Conservation (phyloP, 1,140 invertebrate genomes). For the Laupala kohalensis region DNA sequence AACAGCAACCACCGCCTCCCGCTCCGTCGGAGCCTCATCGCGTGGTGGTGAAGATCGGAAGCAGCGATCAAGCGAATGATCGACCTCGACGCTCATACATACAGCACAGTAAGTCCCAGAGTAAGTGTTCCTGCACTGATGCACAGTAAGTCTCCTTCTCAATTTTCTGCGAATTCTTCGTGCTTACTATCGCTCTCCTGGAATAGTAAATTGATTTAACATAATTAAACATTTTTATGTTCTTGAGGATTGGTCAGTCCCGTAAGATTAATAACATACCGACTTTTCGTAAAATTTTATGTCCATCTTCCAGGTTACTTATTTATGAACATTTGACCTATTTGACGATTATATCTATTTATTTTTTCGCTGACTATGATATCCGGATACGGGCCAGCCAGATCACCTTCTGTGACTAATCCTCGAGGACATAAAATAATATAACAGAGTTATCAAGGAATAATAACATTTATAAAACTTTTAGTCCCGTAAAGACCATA, state of each 20-base stretch:
- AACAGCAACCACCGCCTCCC: neutral
- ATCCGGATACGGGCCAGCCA: too few relatives aligned
- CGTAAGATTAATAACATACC: too few relatives aligned
- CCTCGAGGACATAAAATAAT: neutral
- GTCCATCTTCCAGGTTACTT: too few relatives aligned
- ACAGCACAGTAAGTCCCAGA: conserved; percentile 7
- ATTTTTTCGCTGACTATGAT: too few relatives aligned
- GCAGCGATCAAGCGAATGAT: conserved; percentile 19
- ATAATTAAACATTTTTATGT: too few relatives aligned
- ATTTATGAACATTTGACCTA: neutral
- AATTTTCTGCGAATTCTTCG: neutral
- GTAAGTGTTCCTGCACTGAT: neutral
- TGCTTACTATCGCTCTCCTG: neutral
- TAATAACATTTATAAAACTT: neutral
- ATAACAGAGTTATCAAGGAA: neutral
- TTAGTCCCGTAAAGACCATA: neutral
- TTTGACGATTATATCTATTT: neutral
- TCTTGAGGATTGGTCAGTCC: too few relatives aligned
- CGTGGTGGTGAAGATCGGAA: conserved; percentile 27
- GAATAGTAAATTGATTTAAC: too few relatives aligned
- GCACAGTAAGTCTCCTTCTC: neutral
- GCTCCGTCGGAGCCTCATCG: conserved; percentile 19
- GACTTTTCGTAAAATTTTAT: neutral
- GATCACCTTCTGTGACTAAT: too few relatives aligned
- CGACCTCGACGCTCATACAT: conserved; percentile 2